Evolutionary conservation across 2,113 vertebrate species (phyloP).

Genomic region (Dissostichus mawsoni): DNA sequence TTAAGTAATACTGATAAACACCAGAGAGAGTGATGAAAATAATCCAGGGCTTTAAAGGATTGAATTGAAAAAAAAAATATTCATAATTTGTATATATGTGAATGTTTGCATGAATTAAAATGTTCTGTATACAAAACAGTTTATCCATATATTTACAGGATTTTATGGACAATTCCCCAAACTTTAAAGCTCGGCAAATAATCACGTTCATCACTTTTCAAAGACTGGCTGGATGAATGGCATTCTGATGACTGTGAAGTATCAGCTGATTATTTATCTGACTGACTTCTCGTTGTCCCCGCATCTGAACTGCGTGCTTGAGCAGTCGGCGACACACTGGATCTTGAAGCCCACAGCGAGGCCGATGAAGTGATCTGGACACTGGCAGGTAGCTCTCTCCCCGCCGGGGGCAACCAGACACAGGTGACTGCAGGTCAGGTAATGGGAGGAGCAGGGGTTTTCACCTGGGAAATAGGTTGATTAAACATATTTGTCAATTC

Average conservation of each 20-base stretch:
- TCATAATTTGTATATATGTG: too few relatives aligned
- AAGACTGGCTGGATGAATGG: background rate
- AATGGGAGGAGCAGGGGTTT: conserved; percentile 77
- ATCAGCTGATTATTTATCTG: background rate
- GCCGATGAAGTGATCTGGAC: conserved; percentile 80
- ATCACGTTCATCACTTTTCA: too few relatives aligned
- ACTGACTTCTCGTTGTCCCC: conserved; percentile 82
- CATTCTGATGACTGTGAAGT: background rate
- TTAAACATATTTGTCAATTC: background rate
- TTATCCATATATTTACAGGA: too few relatives aligned
- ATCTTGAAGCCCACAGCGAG: conserved; percentile 71
- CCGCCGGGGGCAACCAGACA: conserved; percentile 81
- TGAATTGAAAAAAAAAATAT: too few relatives aligned
- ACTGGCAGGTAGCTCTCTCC: conserved; percentile 67
- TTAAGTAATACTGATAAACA: background rate
- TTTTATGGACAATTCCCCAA: too few relatives aligned
- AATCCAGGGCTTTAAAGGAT: background rate
- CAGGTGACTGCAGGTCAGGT: conserved; percentile 78
- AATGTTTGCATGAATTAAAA: background rate
- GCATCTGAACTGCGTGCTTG: conserved; percentile 84
- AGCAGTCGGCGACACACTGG: conserved; percentile 82
- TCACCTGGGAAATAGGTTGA: conserved; percentile 56
- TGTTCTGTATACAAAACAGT: background rate
- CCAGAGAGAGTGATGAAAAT: background rate
- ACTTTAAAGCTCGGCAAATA: too few relatives aligned